Conservation (phyloP, 2,113 vertebrate genomes). For the Syrrhaptes paradoxus region DNA sequence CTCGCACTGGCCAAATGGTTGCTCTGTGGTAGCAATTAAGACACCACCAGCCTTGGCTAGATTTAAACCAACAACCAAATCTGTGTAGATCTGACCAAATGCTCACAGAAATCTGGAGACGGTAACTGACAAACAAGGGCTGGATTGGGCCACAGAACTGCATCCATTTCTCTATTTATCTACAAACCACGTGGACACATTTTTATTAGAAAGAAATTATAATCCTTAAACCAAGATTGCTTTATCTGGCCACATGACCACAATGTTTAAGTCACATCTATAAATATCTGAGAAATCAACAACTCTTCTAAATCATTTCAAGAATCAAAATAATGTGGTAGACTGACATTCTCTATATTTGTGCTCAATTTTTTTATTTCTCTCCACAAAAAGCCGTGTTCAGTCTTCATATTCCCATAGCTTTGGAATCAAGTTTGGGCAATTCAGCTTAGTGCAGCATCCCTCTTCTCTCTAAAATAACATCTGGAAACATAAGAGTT, state of each 20-base stretch:
- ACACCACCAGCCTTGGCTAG: conserved; percentile 61
- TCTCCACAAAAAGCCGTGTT: not conserved
- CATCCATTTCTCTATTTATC: not conserved
- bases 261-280: not conserved
- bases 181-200: not conserved
- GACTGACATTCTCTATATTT: not conserved
- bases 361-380: not conserved
- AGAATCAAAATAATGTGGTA: not conserved
- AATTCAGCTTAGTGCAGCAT: not conserved
- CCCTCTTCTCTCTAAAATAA: not conserved
- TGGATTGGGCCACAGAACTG: not conserved
- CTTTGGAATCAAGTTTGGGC: not conserved
- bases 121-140: conserved; percentile 36
- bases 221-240: not conserved
- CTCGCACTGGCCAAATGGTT: conserved; percentile 53
- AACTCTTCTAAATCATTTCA: not conserved
- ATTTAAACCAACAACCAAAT: conserved; percentile 67
- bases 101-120: conserved; percentile 20
- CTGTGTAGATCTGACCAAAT: conserved; percentile 46
- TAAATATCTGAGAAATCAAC: not conserved
- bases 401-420: not conserved
- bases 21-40: conserved; percentile 70
- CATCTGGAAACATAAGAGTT: not conserved
- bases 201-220: not conserved
- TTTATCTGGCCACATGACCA: not conserved